Base-by-base conservation (phyloP, 2,888 invertebrate species). In the Muscina levida region DNA sequence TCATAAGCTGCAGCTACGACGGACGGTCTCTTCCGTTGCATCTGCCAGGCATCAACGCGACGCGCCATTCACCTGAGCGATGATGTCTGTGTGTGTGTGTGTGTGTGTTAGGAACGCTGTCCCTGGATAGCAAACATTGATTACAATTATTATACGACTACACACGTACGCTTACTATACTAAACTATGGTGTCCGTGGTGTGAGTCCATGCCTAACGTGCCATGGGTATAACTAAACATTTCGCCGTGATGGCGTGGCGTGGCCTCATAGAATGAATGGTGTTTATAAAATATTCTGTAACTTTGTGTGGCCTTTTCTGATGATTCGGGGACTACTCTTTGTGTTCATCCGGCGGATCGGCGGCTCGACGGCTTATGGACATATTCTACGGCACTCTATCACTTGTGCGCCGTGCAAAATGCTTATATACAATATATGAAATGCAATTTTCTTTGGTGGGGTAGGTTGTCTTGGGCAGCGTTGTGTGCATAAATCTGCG, bases 281-380 rank as follows among this genome's bases (percentile, higher is more conserved):
- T 59, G 37, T 17, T 19, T 17, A 19, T 42, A 42, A 62, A 62
- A 62, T 62, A 62, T 62, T 62, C 62, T 42, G 42, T 62, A 4
- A 70, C 48, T 48, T 67, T 81, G 80, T 81, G 80, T 81, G 80
- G 80, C 77, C 80, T 71, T 77, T 71, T 67, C n/a, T 67, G 71
- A 67, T 74, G 77, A 73, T 24, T 56, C 13, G 8, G n/a, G n/a
- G 31, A 31, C 31, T 31, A 39, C 17, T 62, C 62, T 68, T 67
- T 37, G n/a, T 53, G 39, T 56, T 68, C 31, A 51, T 51, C 13
- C 11, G n/a, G n/a, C n/a, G n/a, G n/a, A n/a, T n/a, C n/a, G n/a
- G n/a, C n/a, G n/a, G n/a, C n/a, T n/a, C n/a, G n/a, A n/a, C 22
- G 8, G 19, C 51, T 15, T 15, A 17, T 15, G 19, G 22, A 22